phyloP scores from a whole-genome alignment of 2,888 invertebrate species.

The Microchrysa polita region DNA sequence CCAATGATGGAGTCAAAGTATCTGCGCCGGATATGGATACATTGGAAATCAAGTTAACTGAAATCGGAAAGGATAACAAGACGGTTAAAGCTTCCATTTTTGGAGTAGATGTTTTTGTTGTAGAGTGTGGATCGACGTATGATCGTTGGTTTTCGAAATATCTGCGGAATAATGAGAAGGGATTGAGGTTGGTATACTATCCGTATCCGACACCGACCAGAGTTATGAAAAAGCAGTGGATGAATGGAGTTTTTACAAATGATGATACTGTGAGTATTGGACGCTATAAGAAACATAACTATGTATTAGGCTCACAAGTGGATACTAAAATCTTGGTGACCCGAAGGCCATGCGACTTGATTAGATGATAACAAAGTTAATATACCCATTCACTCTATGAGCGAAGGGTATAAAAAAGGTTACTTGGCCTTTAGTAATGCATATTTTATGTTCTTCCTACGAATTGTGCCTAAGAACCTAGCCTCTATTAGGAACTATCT shows the following conservation, averaged over 20 bases:
- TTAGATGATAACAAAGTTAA: too few species aligned
- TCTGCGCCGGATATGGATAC: constrained; percentile 69
- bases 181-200: constrained; percentile 71
- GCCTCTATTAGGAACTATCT: too few species aligned
- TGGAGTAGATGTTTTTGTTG: constrained; percentile 69
- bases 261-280: constrained; percentile 50
- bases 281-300: too few species aligned
- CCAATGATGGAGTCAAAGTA: constrained; percentile 64
- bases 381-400: too few species aligned
- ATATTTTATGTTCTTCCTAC: too few species aligned
- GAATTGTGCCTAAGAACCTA: too few species aligned
- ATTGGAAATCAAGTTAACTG: constrained; percentile 66
- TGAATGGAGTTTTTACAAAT: constrained; percentile 53
- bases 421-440: too few species aligned
- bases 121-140: constrained; percentile 78
- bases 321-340: too few species aligned
- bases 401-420: too few species aligned
- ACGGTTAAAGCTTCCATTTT: constrained; percentile 67
- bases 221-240: constrained; percentile 54
- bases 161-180: constrained; percentile 63
- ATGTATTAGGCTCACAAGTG: too few species aligned
- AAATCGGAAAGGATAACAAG: constrained; percentile 56
- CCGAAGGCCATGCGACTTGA: too few species aligned
- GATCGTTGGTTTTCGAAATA: constrained; percentile 76
- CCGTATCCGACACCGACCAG: constrained; percentile 64